Percentiles rank a stretch among this genome's conserved stretches.
These are phyloP conservation scores for Adelosebastes latens DNA, from an alignment of 2,797 vertebrate species.

Conservation along the genomic window DNA sequence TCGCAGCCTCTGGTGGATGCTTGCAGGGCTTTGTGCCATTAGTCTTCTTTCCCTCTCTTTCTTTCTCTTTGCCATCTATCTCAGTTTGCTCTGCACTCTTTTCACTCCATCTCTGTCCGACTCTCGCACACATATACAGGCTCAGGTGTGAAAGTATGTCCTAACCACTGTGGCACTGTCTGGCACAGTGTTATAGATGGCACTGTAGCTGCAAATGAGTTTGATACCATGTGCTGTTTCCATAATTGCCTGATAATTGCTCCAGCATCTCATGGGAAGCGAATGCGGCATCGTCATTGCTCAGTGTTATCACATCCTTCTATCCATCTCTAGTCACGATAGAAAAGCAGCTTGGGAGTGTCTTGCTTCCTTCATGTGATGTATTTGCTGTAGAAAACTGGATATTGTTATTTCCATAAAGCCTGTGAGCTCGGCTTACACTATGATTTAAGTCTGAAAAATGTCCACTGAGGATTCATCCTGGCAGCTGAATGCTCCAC, in stretches of 20 bases:
- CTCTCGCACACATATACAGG: neutral
- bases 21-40: neutral
- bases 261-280: neutral
- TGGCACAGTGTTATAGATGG: neutral
- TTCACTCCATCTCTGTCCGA: neutral
- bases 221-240: neutral
- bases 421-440: neutral
- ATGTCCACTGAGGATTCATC: neutral
- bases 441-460: neutral
- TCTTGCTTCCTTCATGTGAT: neutral
- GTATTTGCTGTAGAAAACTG: neutral
- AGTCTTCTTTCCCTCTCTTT: neutral
- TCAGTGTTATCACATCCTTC: neutral
- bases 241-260: constrained; percentile 12
- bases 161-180: neutral
- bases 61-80: neutral
- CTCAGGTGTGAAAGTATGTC: neutral
- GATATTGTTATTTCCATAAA: constrained; percentile 4
- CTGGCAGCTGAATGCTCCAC: neutral
- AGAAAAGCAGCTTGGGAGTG: neutral
- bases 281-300: neutral
- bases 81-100: neutral
- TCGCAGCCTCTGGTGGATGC: neutral
- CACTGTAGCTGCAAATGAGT: neutral
- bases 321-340: neutral